A percentile compares a stretch with the other conserved stretches of the same genome.
phyloP scores from a whole-genome alignment of 2,797 vertebrate genomes.

The Sebastiscus tertius region DNA sequence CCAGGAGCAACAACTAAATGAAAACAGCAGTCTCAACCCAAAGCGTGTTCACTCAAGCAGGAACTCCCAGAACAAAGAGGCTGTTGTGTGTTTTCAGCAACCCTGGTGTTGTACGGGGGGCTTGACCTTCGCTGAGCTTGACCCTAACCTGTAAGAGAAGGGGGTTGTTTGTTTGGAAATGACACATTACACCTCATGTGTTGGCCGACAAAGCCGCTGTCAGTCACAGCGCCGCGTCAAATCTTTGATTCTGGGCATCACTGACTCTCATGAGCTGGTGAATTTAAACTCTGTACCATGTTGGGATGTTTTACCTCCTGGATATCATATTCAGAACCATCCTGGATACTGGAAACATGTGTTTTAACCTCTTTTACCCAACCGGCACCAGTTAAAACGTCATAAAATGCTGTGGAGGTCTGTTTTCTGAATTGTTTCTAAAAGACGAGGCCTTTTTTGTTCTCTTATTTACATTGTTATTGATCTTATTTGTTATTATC shows the following conservation, averaged over 20 bases:
- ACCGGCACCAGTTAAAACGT: no score
- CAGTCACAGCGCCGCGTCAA: conserved; percentile 27
- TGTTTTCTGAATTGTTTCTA: no score
- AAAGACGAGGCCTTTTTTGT: no score
- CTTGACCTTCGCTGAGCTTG: conserved; percentile 63
- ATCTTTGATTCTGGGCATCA: neutral
- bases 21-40: conserved; percentile 74
- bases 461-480: no score
- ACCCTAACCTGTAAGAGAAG: conserved; percentile 68
- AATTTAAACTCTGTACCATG: neutral
- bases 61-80: conserved; percentile 65
- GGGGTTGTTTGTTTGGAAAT: conserved; percentile 71
- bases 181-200: conserved; percentile 71
- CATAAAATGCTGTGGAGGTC: no score
- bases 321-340: neutral
- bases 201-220: conserved; percentile 63
- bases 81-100: conserved; percentile 73
- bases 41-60: conserved; percentile 70
- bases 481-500: no score
- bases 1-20: conserved; percentile 73
- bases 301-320: neutral
- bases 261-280: neutral
- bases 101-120: conserved; percentile 61
- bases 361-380: no score
- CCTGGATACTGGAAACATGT: neutral